Evolutionary conservation across 2,888 invertebrate species (phyloP), one percentile per base, ranked within the genome.

Genomic region (Conus canariensis): DNA sequence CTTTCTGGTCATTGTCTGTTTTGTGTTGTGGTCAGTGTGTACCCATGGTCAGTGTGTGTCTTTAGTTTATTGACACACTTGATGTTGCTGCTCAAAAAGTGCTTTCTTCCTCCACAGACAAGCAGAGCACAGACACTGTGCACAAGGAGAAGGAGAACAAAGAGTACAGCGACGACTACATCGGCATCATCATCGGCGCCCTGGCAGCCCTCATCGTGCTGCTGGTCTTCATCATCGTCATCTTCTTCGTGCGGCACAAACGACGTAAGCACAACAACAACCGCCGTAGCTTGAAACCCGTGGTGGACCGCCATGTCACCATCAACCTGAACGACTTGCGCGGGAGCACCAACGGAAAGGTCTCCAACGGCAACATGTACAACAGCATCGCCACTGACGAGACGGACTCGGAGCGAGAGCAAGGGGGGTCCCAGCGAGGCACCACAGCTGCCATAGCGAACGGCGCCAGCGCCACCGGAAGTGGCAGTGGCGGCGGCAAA

Each of bases 161-260:
- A 67, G 91, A 93, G 87, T 92, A 94, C 70, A 94, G 94, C 82
- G 94, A 94, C 87, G 93, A 94, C 90, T 93, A 94, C 90, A 95
- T 95, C 80, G 95, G 95, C 22, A 94, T 95, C 90, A 94, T 95
- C 89, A 94, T 95, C 80, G 95, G 94, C 10, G 94, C 98, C 9
- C 96, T 98, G 87, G 97, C 97, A 58, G 98, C 98, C 1, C 97
- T 98, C 86, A 94, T 96, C 70, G 93, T 95, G 88, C 97, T 98
- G 88, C 97, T 98, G 88, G 96, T 98, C 3, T 97, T 98, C 58
- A 97, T 97, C 4, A 97, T 97, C 12, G 97, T 97, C 70, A 97
- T 98, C 94, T 97, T 98, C 89, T 97, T 98, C 90, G 92, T 94
- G 67, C 94, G 94, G 88, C 94, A 95, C 90, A 93, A 94, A 85